phyloP scores from a whole-genome alignment of 2,888 invertebrate genomes.

The Hypomecis atomaria region DNA sequence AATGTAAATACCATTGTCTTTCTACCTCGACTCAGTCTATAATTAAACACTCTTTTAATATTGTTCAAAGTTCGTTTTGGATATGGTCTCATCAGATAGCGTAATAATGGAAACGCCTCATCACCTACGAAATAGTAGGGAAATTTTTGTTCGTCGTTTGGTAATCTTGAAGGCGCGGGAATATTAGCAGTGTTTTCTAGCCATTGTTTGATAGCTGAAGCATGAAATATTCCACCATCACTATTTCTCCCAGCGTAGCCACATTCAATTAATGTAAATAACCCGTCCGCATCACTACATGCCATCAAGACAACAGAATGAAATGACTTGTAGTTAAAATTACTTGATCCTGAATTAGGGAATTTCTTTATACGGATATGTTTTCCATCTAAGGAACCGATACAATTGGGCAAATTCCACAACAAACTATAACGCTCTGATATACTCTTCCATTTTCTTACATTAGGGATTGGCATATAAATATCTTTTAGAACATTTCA shows the following conservation, averaged over 20 bases:
- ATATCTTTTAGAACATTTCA: conserved; percentile 32
- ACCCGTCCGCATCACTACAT: conserved; percentile 34
- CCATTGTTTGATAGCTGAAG: conserved; percentile 21
- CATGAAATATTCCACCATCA: conserved; percentile 23
- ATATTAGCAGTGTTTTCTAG: conserved; percentile 22
- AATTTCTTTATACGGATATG: conserved; percentile 24
- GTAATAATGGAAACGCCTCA: conserved; percentile 16
- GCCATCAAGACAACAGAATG: conserved; percentile 21
- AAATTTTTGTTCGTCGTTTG: conserved; percentile 20
- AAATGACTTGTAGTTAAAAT: conserved; percentile 4
- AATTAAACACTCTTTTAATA: conserved; percentile 19
- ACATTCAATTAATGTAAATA: conserved; percentile 29
- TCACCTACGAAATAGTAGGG: conserved; percentile 21
- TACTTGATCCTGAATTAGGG: conserved; percentile 2
- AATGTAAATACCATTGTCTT: conserved; percentile 25
- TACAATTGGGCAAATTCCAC: conserved; percentile 40
- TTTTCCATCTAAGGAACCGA: conserved; percentile 36
- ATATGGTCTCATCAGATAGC: conserved; percentile 21
- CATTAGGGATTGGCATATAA: conserved; percentile 43
- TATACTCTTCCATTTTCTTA: conserved; percentile 35
- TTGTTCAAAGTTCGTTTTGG: conserved; percentile 11
- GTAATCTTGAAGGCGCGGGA: conserved; percentile 21
- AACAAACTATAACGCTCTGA: conserved; percentile 29
- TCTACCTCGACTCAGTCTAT: conserved; percentile 20
- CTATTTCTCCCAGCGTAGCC: conserved; percentile 28